Conservation (phyloP, 2,888 invertebrate species). For the Tinea pellionella region DNA sequence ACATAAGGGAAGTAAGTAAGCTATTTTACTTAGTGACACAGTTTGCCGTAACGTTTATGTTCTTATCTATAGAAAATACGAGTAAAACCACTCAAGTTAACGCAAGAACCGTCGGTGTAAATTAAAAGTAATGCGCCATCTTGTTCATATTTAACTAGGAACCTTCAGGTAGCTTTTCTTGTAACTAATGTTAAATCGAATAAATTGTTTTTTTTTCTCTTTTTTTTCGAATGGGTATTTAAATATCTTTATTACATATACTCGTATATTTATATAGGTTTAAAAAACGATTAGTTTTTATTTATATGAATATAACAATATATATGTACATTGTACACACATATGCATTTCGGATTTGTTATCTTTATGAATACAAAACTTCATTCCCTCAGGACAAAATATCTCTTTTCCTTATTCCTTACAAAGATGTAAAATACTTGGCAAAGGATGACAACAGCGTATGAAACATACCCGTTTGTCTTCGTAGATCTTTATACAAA, state of each 20-base stretch:
- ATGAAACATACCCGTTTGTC: conserved; percentile 19
- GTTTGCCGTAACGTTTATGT: conserved; percentile 1
- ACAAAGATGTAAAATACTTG: conserved; percentile 28
- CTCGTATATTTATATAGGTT: neutral
- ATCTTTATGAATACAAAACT: conserved; percentile 25
- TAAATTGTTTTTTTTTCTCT: neutral
- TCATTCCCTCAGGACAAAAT: conserved; percentile 27
- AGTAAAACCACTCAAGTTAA: conserved; percentile 29
- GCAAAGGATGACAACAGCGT: conserved; percentile 24
- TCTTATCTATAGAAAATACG: conserved; percentile 40
- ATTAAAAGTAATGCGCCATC: conserved; percentile 62
- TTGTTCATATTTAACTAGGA: conserved; percentile 64
- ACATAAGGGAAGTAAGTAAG: neutral
- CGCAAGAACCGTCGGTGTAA: conserved; percentile 48
- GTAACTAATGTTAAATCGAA: conserved; percentile 4
- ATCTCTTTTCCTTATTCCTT: conserved; percentile 27
- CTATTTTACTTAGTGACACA: conserved; percentile 7
- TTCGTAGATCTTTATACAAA: conserved; percentile 21
- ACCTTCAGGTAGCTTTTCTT: conserved; percentile 19
- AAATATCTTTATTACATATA: neutral
- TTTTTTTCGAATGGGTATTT: neutral
- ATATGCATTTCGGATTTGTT: conserved; percentile 21
- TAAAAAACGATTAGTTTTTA: no score
- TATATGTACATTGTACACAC: neutral
- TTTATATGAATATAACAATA: neutral